phyloP scores from a whole-genome alignment of 1,140 invertebrate species.

The Reticulitermes speratus region DNA sequence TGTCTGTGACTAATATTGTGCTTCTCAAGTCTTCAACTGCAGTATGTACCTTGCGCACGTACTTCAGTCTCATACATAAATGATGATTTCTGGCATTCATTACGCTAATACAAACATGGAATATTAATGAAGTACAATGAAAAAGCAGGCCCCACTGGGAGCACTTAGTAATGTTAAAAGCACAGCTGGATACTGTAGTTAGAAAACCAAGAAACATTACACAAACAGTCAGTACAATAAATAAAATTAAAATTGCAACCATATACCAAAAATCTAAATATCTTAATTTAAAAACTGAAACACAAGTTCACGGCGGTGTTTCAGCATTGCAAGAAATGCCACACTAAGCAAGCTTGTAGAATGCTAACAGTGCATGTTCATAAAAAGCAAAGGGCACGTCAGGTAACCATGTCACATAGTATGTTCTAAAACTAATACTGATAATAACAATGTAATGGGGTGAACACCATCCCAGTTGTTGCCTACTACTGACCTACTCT shows the following conservation, averaged over 20 bases:
- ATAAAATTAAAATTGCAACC: not conserved
- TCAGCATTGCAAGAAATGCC: not conserved
- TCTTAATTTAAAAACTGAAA: not conserved
- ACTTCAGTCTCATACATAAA: no score
- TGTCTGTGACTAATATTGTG: no score
- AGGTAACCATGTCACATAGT: not conserved
- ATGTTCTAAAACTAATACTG: not conserved
- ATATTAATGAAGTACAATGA: not conserved
- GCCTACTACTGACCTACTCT: no score
- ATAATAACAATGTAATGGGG: not conserved
- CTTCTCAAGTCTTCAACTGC: no score
- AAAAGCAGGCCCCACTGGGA: not conserved
- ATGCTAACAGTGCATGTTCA: no score
- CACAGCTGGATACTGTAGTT: not conserved
- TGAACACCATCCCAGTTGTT: no score
- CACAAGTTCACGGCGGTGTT: not conserved
- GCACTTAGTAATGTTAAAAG: not conserved
- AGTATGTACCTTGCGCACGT: no score
- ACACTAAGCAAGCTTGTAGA: not conserved
- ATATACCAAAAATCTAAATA: not conserved
- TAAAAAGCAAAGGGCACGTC: not conserved
- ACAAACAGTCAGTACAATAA: not conserved
- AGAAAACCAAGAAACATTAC: not conserved
- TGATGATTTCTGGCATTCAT: no score
- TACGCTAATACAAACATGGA: no score